Evolutionary conservation across 2,113 vertebrate genomes (phyloP).

Genomic region (Notarius lentiginosus): DNA sequence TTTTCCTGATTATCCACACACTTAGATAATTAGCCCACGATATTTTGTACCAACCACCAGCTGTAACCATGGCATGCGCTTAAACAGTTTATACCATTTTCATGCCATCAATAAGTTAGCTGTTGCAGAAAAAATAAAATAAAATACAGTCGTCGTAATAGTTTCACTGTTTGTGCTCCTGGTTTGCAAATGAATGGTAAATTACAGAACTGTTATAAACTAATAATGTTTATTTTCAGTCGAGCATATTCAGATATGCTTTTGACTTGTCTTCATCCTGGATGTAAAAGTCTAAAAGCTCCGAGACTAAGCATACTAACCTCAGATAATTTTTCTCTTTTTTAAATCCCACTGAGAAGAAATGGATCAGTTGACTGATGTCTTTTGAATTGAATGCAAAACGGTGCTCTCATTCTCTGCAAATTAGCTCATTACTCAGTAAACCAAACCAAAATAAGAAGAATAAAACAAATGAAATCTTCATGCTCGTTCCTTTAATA

Average conservation of each 20-base stretch:
- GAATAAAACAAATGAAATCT: neutral
- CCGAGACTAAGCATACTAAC: neutral
- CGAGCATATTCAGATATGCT: neutral
- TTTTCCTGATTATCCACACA: neutral
- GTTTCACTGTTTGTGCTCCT: neutral
- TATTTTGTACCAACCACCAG: neutral
- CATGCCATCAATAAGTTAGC: neutral
- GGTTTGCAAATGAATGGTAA: neutral
- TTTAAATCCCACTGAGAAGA: slow-evolving; percentile 13
- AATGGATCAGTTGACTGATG: neutral
- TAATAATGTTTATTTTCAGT: neutral
- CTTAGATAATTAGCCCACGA: neutral
- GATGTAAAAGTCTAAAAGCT: neutral
- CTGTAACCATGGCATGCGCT: neutral
- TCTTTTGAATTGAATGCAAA: neutral
- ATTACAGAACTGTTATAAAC: neutral
- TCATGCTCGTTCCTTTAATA: neutral
- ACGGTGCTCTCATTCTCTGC: neutral
- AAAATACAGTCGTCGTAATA: neutral
- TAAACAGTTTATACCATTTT: neutral
- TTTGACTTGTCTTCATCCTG: neutral
- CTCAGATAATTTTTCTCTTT: neutral
- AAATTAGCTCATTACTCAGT: neutral
- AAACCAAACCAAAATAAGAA: neutral
- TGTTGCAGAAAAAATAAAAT: neutral